Base-by-base conservation (phyloP, 2,888 invertebrate genomes). In the Boloria selene region DNA sequence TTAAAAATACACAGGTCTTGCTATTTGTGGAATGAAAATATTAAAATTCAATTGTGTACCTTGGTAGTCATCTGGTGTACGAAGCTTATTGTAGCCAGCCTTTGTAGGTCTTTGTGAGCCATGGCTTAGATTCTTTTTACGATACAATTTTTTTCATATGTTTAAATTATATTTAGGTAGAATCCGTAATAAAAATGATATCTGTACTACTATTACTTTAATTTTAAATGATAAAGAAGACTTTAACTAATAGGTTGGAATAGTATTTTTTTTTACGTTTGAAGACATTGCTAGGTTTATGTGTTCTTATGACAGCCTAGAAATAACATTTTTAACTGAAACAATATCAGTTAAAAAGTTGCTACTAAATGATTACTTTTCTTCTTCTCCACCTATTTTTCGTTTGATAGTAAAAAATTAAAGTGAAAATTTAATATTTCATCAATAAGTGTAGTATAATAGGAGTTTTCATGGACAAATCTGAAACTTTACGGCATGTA, bases 11-110 rank as follows among this genome's bases (percentile, higher is more conserved):
- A 54, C 13, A 54, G n/a, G 22, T 42, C 18, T 17, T n/a, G 59
- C 44, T 54, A 44, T 67, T 64, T 51, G 54, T 44, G 50, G 38
- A 59, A 59, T 67, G 64, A 67, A 67, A 67, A 60, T 60, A 64
- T 67, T 55, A 64, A 67, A 64, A 60, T 67, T 67, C 54, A 44
- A 63, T 45, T 56, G 56, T 59, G 47, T 49, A 59, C 59, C 59
- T 59, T 50, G 31, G 44, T 45, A 51, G 65, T 47, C 65, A 61
- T 61, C n/a, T 56, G 61, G 51, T 45, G 47, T 49, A 49, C 49
- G 47, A 22, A n/a, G 18, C 47, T 62, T 58, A 45, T 56, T 64
- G 44, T 58, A 45, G 22, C 44, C 51, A 31, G 16, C 17, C 58
- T 59, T 59, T 59, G 58, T 51, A 13, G 52, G 26, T 31, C 52